Evolutionary conservation across 2,888 invertebrate genomes (phyloP).

Genomic region (Meiosimyza decipiens): DNA sequence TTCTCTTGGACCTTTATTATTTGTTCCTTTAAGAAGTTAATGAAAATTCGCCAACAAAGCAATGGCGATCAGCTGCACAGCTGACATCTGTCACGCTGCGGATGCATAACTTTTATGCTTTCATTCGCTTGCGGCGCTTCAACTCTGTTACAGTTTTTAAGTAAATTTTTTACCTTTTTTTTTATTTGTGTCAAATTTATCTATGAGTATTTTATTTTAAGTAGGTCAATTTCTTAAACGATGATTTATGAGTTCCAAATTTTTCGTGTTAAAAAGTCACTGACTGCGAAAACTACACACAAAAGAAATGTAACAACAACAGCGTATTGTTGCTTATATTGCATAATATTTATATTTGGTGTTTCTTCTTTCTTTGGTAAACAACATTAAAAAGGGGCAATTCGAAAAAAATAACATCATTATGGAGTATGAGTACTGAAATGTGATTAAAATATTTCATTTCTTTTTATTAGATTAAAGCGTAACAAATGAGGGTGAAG

Average conservation of each 20-base stretch:
- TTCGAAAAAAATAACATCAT: no score
- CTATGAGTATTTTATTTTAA: not conserved
- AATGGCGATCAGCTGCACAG: not conserved
- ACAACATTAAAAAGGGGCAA: no score
- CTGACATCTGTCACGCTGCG: not conserved
- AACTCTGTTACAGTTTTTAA: not conserved
- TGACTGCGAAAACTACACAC: constrained; percentile 17
- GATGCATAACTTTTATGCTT: not conserved
- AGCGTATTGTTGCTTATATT: no score
- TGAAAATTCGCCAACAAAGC: not conserved
- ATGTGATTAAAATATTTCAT: no score
- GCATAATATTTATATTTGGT: no score
- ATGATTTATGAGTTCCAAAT: constrained; percentile 28
- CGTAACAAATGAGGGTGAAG: no score
- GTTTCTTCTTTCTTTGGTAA: no score
- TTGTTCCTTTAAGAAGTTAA: constrained; percentile 3
- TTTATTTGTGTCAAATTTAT: not conserved
- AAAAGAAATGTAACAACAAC: constrained; percentile 4
- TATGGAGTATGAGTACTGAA: no score
- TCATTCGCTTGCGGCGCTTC: not conserved
- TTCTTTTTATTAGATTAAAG: no score
- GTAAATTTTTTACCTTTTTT: not conserved
- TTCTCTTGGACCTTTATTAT: not conserved
- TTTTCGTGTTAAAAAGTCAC: constrained; percentile 21
- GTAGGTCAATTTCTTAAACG: constrained; percentile 12